phyloP scores from a whole-genome alignment of 1,140 invertebrate genomes.

The Portunus trituberculatus region DNA sequence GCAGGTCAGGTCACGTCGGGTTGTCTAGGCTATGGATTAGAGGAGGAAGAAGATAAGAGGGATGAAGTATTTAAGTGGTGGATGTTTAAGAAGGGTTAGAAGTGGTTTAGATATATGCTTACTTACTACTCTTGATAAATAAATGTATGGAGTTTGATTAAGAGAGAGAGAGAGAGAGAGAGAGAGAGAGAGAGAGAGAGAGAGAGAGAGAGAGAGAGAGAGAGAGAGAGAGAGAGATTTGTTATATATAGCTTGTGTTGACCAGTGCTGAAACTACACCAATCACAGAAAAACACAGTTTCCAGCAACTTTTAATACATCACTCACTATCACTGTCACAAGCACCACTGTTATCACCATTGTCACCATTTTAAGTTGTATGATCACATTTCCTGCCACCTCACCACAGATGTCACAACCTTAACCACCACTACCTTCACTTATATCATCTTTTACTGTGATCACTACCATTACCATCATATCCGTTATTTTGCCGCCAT shows the following conservation, averaged over 20 bases:
- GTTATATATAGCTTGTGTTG: neutral
- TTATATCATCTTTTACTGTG: neutral
- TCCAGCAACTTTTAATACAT: neutral
- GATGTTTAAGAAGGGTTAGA: neutral
- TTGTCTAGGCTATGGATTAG: neutral
- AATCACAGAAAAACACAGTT: neutral
- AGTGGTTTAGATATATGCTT: no score
- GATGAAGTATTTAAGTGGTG: neutral
- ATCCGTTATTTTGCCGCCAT: neutral
- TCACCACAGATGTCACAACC: neutral
- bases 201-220: slow-evolving; percentile 16
- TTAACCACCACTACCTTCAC: neutral
- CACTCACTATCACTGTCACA: neutral
- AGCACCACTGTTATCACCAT: neutral
- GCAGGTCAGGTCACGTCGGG: slow-evolving; percentile 64
- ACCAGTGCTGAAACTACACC: neutral
- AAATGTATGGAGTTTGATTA: no score
- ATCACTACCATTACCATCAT: no score
- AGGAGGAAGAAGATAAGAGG: neutral
- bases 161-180: slow-evolving; percentile 17
- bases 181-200: neutral
- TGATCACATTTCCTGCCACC: neutral
- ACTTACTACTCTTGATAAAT: no score
- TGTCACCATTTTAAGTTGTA: neutral
- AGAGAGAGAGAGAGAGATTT: slow-evolving; percentile 38